Base-by-base conservation (phyloP, 2,888 invertebrate species). In the Operophtera brumata region DNA sequence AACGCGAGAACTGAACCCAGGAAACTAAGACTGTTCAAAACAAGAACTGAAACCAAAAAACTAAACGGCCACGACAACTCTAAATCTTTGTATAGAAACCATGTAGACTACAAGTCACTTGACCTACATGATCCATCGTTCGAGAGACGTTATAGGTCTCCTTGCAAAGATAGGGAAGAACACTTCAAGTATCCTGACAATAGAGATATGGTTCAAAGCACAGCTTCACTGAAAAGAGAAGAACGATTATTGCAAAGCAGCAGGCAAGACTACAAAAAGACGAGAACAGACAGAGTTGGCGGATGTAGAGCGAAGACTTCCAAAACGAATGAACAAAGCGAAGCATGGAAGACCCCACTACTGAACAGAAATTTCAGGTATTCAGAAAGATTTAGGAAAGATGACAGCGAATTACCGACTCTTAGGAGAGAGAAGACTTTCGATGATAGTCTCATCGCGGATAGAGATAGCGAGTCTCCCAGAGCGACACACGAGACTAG, bases 1-100 rank as follows among this genome's bases (percentile, higher is more conserved):
- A 91, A 91, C 69, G 75, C 84, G 68, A 86, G 84, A 79, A 74
- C 80, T 62, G 87, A 91, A 80, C 84, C 86, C 58, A 86, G 92
- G 60, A 92, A 93, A 75, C 86, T 93, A 43, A 91, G 94, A 44
- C 89, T 95, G 32, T 96, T 95, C 78, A 94, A 94, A 85, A 95
- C 94, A 43, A 92, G 94, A 75, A 93, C 93, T 45, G 94, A 95
- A 86, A 93, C 93, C 57, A 93, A 93, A 81, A 92, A 92, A 70
- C 78, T 84, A 47, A 84, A 80, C 54, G 84, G 84, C 40, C 80
- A 79, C 48, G 86, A 88, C 25, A 59, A 57, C 34, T 75, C 71
- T 36, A 81, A 84, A 64, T 72, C 77, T 52, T 77, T 82, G 10
- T 82, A 78, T 59, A 83, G 75, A 69, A 77, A 78, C 26, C 80